These are phyloP conservation scores for Drosophila dunni DNA, from an alignment of 1,140 invertebrate genomes.

Conservation along the genomic window DNA sequence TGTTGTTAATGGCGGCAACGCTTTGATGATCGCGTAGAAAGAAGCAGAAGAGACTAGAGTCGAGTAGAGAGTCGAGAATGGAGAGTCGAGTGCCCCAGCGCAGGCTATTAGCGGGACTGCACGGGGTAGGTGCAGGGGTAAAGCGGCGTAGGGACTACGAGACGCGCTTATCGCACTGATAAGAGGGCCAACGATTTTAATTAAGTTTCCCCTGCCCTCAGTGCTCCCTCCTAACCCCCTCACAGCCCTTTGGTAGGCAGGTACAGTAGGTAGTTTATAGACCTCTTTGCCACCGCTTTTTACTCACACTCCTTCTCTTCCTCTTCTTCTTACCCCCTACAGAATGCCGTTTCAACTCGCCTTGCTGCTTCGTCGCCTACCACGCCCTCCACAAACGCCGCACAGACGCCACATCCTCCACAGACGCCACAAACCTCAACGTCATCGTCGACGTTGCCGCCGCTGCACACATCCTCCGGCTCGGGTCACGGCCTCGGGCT, in stretches of 20 bases:
- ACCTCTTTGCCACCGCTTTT: neutral
- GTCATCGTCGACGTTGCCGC: conserved; percentile 5
- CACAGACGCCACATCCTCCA: conserved; percentile 65
- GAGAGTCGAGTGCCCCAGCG: neutral
- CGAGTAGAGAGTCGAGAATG: neutral
- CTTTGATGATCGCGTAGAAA: conserved; percentile 68
- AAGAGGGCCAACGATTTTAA: conserved; percentile 74
- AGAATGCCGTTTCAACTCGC: conserved; percentile 85
- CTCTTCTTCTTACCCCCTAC: conserved; percentile 4
- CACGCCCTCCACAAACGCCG: conserved; percentile 73
- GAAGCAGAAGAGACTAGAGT: conserved; percentile 13
- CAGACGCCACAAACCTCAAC: conserved; percentile 19
- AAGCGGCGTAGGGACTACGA: conserved; percentile 42
- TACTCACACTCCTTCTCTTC: neutral
- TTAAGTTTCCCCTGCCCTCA: conserved; percentile 59
- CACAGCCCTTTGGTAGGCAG: conserved; percentile 20
- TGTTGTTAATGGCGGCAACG: conserved; percentile 80
- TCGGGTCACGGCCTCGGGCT: conserved; percentile 12
- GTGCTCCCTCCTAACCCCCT: neutral
- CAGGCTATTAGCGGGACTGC: conserved; percentile 13
- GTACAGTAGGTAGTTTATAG: neutral
- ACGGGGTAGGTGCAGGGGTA: conserved; percentile 12
- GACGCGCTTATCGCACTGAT: conserved; percentile 69
- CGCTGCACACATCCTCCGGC: neutral
- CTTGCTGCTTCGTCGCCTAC: conserved; percentile 83